These are phyloP conservation scores for Sphinx pinastri DNA, from an alignment of 2,888 invertebrate species.

Conservation along the genomic window DNA sequence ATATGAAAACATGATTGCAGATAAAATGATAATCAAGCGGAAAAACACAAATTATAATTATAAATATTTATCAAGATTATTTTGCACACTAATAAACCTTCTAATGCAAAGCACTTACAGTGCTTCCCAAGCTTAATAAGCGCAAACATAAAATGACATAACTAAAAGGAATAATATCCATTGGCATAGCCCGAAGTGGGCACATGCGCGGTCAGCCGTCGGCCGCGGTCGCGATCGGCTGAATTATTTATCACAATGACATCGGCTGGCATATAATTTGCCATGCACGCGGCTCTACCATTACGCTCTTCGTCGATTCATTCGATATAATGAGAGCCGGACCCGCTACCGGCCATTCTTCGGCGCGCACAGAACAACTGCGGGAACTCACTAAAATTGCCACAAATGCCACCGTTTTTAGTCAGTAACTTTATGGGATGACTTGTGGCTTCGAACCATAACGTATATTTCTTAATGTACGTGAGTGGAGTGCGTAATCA, in stretches of 20 bases:
- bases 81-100: not conserved
- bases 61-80: no score
- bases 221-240: constrained; percentile 42
- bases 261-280: constrained; percentile 76
- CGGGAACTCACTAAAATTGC: constrained; percentile 46
- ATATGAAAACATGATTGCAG: not conserved
- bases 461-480: constrained; percentile 24
- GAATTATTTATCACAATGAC: constrained; percentile 78
- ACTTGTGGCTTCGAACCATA: constrained; percentile 37
- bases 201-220: constrained; percentile 28
- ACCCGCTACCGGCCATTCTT: constrained; percentile 64
- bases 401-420: constrained; percentile 41
- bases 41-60: not conserved
- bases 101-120: no score
- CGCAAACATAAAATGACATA: not conserved
- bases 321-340: constrained; percentile 73
- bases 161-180: constrained; percentile 2
- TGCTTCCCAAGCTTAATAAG: not conserved
- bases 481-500: constrained; percentile 9
- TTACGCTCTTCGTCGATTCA: constrained; percentile 77
- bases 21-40: no score
- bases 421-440: constrained; percentile 38
- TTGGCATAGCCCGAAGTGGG: constrained; percentile 19
- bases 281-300: constrained; percentile 66
- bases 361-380: constrained; percentile 38